Base-by-base conservation (phyloP, 2,888 invertebrate species). In the Drosophila subsilvestris region DNA sequence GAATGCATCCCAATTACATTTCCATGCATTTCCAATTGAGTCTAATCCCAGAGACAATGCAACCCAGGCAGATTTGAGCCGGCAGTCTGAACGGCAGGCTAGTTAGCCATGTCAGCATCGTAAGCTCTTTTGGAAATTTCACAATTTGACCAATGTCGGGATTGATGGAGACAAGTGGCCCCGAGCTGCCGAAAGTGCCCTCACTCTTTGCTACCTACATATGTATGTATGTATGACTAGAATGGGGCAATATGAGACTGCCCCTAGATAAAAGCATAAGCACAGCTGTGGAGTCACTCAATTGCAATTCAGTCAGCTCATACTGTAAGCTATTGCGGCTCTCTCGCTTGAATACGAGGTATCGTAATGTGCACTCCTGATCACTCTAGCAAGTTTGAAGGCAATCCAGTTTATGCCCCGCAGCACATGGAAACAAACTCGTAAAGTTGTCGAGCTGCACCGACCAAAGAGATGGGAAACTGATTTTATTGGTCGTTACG, bases 141-240 rank as follows among this genome's bases (percentile, higher is more conserved):
- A 14, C 66, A 69, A 70, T 57, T 9, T 67, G 66, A 67, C 70
- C 57, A 67, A 69, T 67, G 66, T 57, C 66, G 69, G 45, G 32
- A 49, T 43, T 63, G 65, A 32, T 14, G 63, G 22, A 27, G 32
- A 5, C 42, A 22, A 7, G 32, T 48, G 69, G 42, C 65, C 65
- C 68, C 65, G 37, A 66, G 49, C 56, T 68, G 55, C 56, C 56
- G 32, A 43, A 68, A 25, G 0, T 68, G 22, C 29, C 48, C 27
- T 7, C 37, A 10, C 32, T 37, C 14, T 17, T 47, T 20, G 32
- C 2, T 37, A 37, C 51, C 12, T 5, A 25, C 25, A 25, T 25
- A 25, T 5, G 6, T 20, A 20, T 20, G 20, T 10, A 22, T 65
- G 66, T 47, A 17, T 18, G 14, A 17, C 47, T 18, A 48, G 25